A percentile compares a stretch with the other conserved stretches of the same genome.
These are phyloP conservation scores for Aleiodes testaceus DNA, from an alignment of 2,888 invertebrate species.

Conservation along the genomic window DNA sequence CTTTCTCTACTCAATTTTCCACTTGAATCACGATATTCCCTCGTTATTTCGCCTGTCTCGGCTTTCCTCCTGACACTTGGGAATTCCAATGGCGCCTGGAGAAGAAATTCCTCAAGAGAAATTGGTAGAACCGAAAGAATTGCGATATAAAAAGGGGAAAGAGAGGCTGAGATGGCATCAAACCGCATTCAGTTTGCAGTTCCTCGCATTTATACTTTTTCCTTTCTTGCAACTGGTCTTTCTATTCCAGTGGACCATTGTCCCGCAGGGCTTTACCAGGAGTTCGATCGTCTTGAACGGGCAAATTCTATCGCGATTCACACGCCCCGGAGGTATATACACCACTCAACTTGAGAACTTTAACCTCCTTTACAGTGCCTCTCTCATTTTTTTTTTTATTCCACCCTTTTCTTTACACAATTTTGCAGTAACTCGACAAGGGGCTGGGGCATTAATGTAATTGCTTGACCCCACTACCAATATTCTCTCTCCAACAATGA, in stretches of 20 bases:
- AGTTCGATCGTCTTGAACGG: slow-evolving; percentile 36
- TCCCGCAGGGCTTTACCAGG: slow-evolving; percentile 41
- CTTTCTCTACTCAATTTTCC: slow-evolving; percentile 33
- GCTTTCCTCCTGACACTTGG: slow-evolving; percentile 3
- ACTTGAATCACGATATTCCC: slow-evolving; percentile 33
- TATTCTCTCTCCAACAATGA: background rate
- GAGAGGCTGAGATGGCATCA: slow-evolving; percentile 1
- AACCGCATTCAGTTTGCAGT: slow-evolving; percentile 28
- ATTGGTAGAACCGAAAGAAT: background rate
- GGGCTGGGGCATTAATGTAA: slow-evolving; percentile 37
- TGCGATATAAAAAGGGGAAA: background rate
- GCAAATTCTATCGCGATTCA: slow-evolving; percentile 43
- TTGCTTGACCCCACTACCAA: slow-evolving; percentile 23
- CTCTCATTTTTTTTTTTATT: background rate
- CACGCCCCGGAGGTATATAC: slow-evolving; percentile 37
- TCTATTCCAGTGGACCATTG: slow-evolving; percentile 37
- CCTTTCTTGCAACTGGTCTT: slow-evolving; percentile 35
- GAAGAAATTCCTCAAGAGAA: background rate
- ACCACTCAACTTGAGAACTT: slow-evolving; percentile 38
- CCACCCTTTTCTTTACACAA: slow-evolving; percentile 1
- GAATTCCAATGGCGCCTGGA: slow-evolving; percentile 24
- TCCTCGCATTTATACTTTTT: slow-evolving; percentile 2
- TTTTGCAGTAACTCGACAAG: slow-evolving; percentile 32
- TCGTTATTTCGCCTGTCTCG: slow-evolving; percentile 22
- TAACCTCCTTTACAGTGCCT: slow-evolving; percentile 33